phyloP scores from a whole-genome alignment of 2,797 vertebrate genomes.

The Morus bassanus region DNA sequence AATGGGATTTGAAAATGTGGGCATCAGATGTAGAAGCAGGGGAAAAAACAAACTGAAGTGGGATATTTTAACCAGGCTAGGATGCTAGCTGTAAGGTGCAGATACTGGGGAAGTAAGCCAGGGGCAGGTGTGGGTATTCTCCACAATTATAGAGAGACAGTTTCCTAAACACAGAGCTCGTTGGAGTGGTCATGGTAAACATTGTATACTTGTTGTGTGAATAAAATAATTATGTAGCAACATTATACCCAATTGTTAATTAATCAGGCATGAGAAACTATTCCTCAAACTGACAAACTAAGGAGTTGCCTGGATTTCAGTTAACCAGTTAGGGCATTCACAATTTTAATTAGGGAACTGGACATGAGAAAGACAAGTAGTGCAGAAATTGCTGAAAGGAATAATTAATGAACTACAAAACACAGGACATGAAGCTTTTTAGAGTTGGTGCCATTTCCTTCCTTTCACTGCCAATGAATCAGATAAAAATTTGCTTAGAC shows the following conservation, averaged over 20 bases:
- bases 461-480: slow-evolving; percentile 49
- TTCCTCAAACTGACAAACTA: not conserved
- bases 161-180: not conserved
- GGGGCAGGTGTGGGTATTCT: not conserved
- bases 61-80: not conserved
- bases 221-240: not conserved
- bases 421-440: not conserved
- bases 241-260: not conserved
- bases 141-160: not conserved
- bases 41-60: not conserved
- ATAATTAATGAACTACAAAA: slow-evolving; percentile 54
- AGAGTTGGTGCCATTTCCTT: slow-evolving; percentile 30
- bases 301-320: not conserved
- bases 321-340: not conserved
- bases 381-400: slow-evolving; percentile 58
- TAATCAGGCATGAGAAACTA: not conserved
- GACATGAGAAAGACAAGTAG: slow-evolving; percentile 29
- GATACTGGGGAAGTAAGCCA: not conserved
- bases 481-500: slow-evolving; percentile 65
- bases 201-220: not conserved
- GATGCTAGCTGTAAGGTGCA: too few relatives aligned
- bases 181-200: not conserved
- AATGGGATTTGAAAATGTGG: not conserved
- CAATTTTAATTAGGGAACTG: slow-evolving; percentile 62
- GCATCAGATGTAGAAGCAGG: not conserved